Conservation (phyloP, 2,113 vertebrate genomes). For the Hiodon alosoides region DNA sequence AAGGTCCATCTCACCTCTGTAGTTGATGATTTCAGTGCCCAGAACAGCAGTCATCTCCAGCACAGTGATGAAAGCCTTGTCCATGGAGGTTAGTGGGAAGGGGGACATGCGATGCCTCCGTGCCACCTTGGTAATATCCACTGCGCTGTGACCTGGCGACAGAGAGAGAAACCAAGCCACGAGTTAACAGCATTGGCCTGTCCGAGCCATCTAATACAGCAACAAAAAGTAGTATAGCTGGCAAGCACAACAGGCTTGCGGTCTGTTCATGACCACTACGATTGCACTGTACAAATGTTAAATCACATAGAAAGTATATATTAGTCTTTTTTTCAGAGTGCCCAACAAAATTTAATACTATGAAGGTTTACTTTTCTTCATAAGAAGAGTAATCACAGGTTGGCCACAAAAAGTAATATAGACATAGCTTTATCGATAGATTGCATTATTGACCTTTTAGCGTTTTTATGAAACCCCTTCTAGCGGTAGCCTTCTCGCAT, state of each 20-base stretch:
- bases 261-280: no score
- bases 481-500: conserved; percentile 26
- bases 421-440: no score
- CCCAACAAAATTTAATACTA: no score
- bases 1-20: conserved; percentile 73
- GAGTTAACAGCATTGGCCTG: background rate
- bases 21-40: conserved; percentile 98
- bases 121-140: conserved; percentile 98
- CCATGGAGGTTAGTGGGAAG: conserved; percentile 97
- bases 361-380: no score
- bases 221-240: no score
- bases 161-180: background rate
- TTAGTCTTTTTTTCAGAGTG: no score
- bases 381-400: no score
- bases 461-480: background rate
- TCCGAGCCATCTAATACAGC: background rate
- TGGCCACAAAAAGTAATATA: no score
- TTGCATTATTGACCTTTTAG: background rate
- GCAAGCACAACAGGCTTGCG: no score
- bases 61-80: conserved; percentile 99
- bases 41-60: conserved; percentile 98
- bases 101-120: conserved; percentile 98
- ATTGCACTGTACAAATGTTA: no score
- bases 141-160: conserved; percentile 89
- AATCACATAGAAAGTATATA: no score